phyloP scores from a whole-genome alignment of 2,888 invertebrate genomes.

The Cylloceria caligata region DNA sequence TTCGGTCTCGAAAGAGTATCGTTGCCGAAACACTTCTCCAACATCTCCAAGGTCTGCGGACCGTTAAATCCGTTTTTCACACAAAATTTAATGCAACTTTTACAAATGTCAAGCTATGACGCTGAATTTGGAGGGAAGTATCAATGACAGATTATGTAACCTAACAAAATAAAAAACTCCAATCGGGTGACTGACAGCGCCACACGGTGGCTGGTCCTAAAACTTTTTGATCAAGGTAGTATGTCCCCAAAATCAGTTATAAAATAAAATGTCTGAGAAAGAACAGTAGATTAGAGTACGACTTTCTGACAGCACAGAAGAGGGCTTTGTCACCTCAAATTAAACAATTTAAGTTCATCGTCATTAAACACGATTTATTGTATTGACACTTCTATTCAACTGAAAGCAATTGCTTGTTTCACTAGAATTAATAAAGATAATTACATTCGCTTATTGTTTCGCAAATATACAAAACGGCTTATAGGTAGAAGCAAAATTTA shows the following conservation, averaged over 20 bases:
- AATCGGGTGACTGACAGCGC: no score
- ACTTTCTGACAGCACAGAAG: not conserved
- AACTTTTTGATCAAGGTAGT: not conserved
- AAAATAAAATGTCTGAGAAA: constrained; percentile 7
- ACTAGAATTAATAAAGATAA: constrained; percentile 5
- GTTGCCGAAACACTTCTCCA: no score
- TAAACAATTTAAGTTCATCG: not conserved
- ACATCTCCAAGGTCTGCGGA: no score
- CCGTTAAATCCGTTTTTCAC: no score
- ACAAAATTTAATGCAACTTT: no score
- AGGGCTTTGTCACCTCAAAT: not conserved
- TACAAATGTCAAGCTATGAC: no score
- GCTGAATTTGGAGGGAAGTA: no score
- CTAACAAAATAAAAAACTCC: no score
- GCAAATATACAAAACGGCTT: constrained; percentile 17
- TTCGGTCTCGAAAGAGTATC: no score
- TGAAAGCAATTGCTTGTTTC: not conserved
- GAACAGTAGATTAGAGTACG: not conserved
- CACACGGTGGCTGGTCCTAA: not conserved
- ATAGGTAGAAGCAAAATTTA: not conserved
- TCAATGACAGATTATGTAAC: no score
- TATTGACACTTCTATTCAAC: not conserved
- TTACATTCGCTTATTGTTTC: not conserved
- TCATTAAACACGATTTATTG: not conserved
- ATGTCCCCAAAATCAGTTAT: not conserved